Evolutionary conservation across 2,113 vertebrate species (phyloP), one percentile per base, ranked within the genome.

Genomic region (Pyrgilauda ruficollis): DNA sequence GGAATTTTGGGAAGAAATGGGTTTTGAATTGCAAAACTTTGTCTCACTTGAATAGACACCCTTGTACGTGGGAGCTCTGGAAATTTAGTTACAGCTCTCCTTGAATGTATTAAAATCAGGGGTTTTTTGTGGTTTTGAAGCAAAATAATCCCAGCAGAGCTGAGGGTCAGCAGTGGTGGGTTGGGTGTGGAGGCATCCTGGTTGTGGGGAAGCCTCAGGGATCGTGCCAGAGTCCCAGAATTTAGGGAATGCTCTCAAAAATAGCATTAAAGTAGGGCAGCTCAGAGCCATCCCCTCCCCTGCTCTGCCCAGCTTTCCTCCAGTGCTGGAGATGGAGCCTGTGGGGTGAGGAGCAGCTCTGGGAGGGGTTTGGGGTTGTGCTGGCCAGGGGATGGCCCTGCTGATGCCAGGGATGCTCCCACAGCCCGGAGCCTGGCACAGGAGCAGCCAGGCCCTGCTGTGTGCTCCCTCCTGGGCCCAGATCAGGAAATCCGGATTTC

Each of bases 401-500:
- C 10, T 20, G 50, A 1, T 12, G 4, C 41, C 9, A 19, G 76
- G 62, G 76, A 9, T 52, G 46, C 30, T 41, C 75, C 44, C 46
- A 27, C 20, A 30, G 55, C 41, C 14, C 0, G 41, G 23, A 37
- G 58, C 23, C 26, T 17, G 17, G 44, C 33, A 8, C n/a, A 26
- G 56, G 43, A 19, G 0, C 35, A 33, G 58, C 28, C 75, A 33
- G 46, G 7, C 24, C 56, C 75, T 63, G 58, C 19, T 12, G 13
- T 9, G 46, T 20, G 35, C 46, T 62, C 35, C 74, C 28, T 41
- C 13, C 75, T 16, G 59, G 59, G 37, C 26, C 47, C 30, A 12
- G 8, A 2, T 0, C 37, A 5, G 59, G 47, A 8, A 18, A 5
- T 10, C 24, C 1, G 10, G 11, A 6, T 2, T 5, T 28, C 37